A percentile compares a stretch with the other conserved stretches of the same genome.
phyloP scores from a whole-genome alignment of 2,888 invertebrate genomes.

The Temnothorax unifasciatus region DNA sequence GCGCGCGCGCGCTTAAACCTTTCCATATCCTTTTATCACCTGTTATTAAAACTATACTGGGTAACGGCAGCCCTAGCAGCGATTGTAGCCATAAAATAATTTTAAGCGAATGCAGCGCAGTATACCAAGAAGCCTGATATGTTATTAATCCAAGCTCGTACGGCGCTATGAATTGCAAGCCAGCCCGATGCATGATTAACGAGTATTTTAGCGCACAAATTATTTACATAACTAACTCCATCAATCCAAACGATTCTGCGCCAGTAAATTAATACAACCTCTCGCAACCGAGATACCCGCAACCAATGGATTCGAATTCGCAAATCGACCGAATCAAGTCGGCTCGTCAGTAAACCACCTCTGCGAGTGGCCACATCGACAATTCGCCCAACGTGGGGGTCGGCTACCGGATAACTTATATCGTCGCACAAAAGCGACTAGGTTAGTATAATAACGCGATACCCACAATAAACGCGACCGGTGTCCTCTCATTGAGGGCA shows the following conservation, averaged over 20 bases:
- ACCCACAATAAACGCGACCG: constrained; percentile 79
- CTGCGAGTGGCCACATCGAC: constrained; percentile 29
- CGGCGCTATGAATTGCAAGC: neutral
- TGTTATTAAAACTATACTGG: neutral
- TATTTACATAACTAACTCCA: constrained; percentile 17
- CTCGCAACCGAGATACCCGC: neutral
- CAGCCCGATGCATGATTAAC: constrained; percentile 4
- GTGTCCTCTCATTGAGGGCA: constrained; percentile 85
- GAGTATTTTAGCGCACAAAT: constrained; percentile 10
- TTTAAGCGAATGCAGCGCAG: neutral
- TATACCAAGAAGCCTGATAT: neutral
- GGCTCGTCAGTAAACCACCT: neutral
- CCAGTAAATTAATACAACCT: constrained; percentile 21
- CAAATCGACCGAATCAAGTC: neutral
- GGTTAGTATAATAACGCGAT: constrained; percentile 81
- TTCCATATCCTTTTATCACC: neutral
- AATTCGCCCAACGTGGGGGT: constrained; percentile 55
- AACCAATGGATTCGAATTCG: neutral
- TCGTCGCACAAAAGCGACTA: constrained; percentile 78
- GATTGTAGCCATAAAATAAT: constrained; percentile 24
- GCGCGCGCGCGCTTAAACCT: neutral
- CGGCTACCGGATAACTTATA: constrained; percentile 77
- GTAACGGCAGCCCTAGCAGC: neutral
- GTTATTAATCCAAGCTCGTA: constrained; percentile 29
- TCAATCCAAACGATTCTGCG: constrained; percentile 29